Base-by-base conservation (phyloP, 2,888 invertebrate genomes). In the Branchipolynoe longqiensis region DNA sequence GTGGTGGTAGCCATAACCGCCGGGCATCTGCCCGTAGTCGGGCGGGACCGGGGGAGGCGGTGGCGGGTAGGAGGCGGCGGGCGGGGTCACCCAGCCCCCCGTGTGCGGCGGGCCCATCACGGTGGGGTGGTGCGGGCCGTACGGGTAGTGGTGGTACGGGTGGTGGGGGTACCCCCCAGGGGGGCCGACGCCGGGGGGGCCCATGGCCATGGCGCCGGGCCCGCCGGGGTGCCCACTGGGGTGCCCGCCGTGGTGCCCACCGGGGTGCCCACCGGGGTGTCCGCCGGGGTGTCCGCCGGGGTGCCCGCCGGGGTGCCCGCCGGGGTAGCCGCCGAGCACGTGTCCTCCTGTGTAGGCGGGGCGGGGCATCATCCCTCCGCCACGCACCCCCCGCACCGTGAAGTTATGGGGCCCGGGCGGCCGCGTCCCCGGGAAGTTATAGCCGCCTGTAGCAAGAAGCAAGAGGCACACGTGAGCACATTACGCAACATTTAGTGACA, bases 361-460 rank as follows among this genome's bases (percentile, higher is more conserved):
- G 3, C n/a, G n/a, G 1, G 48, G 78, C 1, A 48, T 41, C 78
- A 78, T 78, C 48, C 41, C n/a, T 1, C 41, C 28, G 1, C 41
- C 41, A n/a, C 78, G 41, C 54, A 41, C 28, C 54, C 78, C 78
- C 14, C 78, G 78, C 8, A 33, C 14, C 8, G 28, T 31, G 28
- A 78, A 78, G 78, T 78, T 78, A 28, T 78, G 78, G 12, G 78
- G 78, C 0, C 78, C 78, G 2, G 78, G 78, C 1, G 78, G 78
- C 48, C 78, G 41, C 0, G 78, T 78, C n/a, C 78, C 78, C 12
- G 78, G 78, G 78, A 78, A 78, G 54, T 78, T 78, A 54, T 78
- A 78, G 28, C 78, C 78, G 31, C 78, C 78, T 78, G 78, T n/a
- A n/a, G n/a, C n/a, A n/a, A n/a, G 59, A 59, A 25, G 25, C 14